A percentile compares a stretch with the other conserved stretches of the same genome.
Evolutionary conservation across 35 echinoderm and acorn worm species (phyloP).

Genomic region (Apostichopus californicus): DNA sequence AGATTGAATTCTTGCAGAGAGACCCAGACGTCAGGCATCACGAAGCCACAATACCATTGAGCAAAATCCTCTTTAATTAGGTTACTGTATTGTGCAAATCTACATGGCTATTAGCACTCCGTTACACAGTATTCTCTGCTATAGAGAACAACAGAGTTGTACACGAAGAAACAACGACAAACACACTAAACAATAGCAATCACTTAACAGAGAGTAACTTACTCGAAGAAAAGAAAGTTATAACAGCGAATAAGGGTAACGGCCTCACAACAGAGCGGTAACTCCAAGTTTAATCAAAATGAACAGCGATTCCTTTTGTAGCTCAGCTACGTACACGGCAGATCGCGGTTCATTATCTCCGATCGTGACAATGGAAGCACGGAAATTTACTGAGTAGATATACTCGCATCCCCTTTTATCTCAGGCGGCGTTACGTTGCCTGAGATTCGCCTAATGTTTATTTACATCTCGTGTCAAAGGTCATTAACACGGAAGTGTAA

Average conservation of each 20-base stretch:
- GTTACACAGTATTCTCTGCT: neutral
- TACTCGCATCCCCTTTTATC: neutral
- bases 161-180: neutral
- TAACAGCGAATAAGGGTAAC: neutral
- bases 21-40: too few species aligned
- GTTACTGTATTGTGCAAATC: too few species aligned
- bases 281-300: constrained; percentile 11
- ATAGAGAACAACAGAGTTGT: neutral
- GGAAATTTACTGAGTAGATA: neutral
- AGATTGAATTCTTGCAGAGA: too few species aligned
- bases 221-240: neutral
- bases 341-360: neutral
- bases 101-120: neutral
- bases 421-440: constrained; percentile 44
- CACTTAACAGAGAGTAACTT: neutral
- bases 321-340: neutral
- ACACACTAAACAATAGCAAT: neutral
- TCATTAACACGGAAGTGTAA: constrained; percentile 39
- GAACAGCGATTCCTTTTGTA: neutral
- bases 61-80: too few species aligned
- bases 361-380: neutral
- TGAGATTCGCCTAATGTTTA: constrained; percentile 61
- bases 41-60: too few species aligned
- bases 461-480: constrained; percentile 53
- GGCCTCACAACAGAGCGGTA: neutral